A percentile compares a stretch with the other conserved stretches of the same genome.
phyloP scores from a whole-genome alignment of 2,113 vertebrate genomes.

The Struthidea cinerea region DNA sequence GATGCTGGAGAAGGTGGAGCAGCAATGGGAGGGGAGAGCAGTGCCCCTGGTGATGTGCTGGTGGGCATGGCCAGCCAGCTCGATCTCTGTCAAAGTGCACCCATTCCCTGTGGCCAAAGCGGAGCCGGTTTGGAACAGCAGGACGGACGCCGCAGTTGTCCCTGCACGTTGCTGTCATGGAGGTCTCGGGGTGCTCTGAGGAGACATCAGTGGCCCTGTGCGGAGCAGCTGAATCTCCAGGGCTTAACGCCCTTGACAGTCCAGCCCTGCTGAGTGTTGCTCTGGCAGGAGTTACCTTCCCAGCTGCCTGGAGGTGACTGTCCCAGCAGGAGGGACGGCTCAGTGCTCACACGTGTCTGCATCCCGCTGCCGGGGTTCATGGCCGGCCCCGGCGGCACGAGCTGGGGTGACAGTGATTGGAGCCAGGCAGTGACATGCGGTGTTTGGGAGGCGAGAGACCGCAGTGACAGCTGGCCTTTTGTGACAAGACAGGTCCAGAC shows the following conservation, averaged over 20 bases:
- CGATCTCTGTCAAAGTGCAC: not conserved
- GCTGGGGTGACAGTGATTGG: not conserved
- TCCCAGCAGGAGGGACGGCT: not conserved
- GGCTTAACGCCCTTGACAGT: not conserved
- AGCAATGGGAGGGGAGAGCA: not conserved
- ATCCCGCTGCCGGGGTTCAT: rapidly evolving
- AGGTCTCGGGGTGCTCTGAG: not conserved
- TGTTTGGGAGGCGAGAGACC: not conserved
- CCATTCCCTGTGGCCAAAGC: not conserved
- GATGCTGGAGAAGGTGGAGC: not conserved
- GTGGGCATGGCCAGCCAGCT: not conserved
- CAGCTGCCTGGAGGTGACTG: not conserved
- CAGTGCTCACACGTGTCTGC: not conserved
- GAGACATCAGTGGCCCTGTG: not conserved
- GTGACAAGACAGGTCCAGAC: not conserved
- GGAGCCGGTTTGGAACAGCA: not conserved
- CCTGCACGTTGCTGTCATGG: rapidly evolving
- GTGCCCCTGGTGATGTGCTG: not conserved
- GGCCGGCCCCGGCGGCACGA: not conserved
- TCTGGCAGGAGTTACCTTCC: not conserved
- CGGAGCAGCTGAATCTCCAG: not conserved
- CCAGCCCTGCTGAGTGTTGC: not conserved
- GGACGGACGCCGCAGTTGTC: rapidly evolving
- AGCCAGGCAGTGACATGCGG: not conserved
- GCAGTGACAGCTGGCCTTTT: not conserved